Percentiles rank a stretch among this genome's conserved stretches.
Evolutionary conservation across 2,113 vertebrate genomes (phyloP).

Genomic region (Electrona antarctica): DNA sequence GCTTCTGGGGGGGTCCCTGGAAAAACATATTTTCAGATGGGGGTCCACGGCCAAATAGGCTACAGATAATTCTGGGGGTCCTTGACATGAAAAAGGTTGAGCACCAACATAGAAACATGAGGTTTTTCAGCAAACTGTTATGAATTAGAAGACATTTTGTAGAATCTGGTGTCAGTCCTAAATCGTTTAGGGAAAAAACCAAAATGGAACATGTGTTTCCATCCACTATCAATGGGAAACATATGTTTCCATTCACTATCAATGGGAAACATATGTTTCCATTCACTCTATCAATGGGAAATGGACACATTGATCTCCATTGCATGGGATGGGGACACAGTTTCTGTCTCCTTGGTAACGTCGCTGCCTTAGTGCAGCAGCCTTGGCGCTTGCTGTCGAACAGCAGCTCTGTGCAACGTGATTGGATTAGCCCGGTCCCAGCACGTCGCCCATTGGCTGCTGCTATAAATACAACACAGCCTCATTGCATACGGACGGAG

Average conservation of each 20-base stretch:
- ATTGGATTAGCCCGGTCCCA: slow-evolving; percentile 62
- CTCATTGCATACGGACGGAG: slow-evolving; percentile 62
- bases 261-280: slow-evolving; percentile 16
- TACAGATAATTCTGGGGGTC: too few species aligned
- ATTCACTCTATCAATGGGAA: slow-evolving; percentile 17
- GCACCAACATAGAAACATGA: too few species aligned
- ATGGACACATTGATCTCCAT: slow-evolving; percentile 37
- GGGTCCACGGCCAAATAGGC: too few species aligned
- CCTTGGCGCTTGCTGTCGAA: slow-evolving; percentile 46
- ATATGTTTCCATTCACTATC: background rate
- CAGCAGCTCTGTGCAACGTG: slow-evolving; percentile 32
- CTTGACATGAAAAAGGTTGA: too few species aligned
- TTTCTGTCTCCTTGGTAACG: slow-evolving; percentile 69
- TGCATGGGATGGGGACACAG: slow-evolving; percentile 20
- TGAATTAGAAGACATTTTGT: too few species aligned
- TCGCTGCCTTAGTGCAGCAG: slow-evolving; percentile 41
- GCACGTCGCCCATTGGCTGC: slow-evolving; percentile 62
- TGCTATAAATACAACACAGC: slow-evolving; percentile 48
- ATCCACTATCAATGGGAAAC: too few species aligned
- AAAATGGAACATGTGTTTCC: too few species aligned
- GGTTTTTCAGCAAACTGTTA: too few species aligned
- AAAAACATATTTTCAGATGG: too few species aligned
- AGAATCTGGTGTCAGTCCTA: too few species aligned
- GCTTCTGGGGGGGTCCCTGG: too few species aligned
- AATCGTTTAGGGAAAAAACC: too few species aligned